Base-by-base conservation (phyloP, 2,797 vertebrate species). In the Myotis pilosus region DNA sequence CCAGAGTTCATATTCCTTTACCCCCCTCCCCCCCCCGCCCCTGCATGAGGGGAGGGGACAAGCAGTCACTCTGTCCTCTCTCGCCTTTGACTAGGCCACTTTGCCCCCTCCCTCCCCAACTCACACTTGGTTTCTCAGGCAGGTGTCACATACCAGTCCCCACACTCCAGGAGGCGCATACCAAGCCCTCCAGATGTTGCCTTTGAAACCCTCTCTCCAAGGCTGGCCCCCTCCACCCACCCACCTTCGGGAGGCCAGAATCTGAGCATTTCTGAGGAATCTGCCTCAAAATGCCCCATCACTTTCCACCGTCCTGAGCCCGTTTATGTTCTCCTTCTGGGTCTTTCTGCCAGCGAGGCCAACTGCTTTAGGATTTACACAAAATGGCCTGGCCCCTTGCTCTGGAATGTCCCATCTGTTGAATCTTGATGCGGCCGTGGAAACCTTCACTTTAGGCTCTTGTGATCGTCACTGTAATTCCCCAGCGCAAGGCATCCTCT, bases 321-420 rank as follows among this genome's bases (percentile, higher is more conserved):
- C 74, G n/a, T 88, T 76, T 74, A 16, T 84, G 25, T 36, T 55
- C n/a, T 69, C 51, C 23, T 33, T 49, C 4, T 33, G 38, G 55
- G 36, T 36, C 87, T 83, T 66, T n/a, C 49, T 78, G 17, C 44
- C 76, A 68, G 33, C 22, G 5, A n/a, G 38, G 25, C 80, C 33
- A 38, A 1, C 66, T 91, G 80, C 79, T 85, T 92, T 91, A 87
- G 89, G 79, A 86, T 89, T 66, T 91, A 94, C 75, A 51, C n/a
- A 9, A n/a, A 33, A 60, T 30, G 44, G 51, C 75, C 94, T 91
- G 38, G 79, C 55, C 36, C 19, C 28, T 80, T 17, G n/a, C 80
- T 96, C 64, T 89, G 91, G 94, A 95, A 95, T 96, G 92, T 96
- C 91, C 87, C 89, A 83, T 86, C 79, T 94, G 87, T 55, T 51